Base-by-base conservation (phyloP, 2,888 invertebrate species). In the Hydriomena furcata region DNA sequence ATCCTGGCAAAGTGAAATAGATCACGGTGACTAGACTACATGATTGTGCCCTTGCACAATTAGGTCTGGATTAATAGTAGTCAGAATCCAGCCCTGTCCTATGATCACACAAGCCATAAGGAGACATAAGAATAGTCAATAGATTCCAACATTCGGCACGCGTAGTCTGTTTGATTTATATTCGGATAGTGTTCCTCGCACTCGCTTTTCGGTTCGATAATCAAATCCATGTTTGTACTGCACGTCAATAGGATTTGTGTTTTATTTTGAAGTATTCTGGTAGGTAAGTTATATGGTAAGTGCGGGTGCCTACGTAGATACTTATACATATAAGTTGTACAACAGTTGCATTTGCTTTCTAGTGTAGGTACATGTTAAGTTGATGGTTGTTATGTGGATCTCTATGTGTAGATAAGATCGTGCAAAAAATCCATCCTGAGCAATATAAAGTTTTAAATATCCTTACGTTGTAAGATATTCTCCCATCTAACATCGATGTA, bases 401-500 rank as follows among this genome's bases (percentile, higher is more conserved):
- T n/a, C n/a, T n/a, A n/a, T n/a, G n/a, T n/a, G n/a, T n/a, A n/a
- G n/a, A n/a, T n/a, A n/a, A n/a, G n/a, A n/a, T n/a, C n/a, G n/a
- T n/a, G n/a, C 17, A 17, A 17, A 17, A 2, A 3, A 17, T 2
- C 2, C 2, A 17, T 17, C 17, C 2, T 4, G 17, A 2, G 2
- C 17, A 3, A 17, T 4, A 27, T 8, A 30, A 28, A 28, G 11
- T 7, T 8, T 10, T 27, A n/a, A 30, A 13, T 12, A 17, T 7
- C 67, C 84, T 77, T 69, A 93, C 94, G 92, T 69, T 87, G 76
- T 44, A 91, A 71, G 38, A 95, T 94, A 66, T 96, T 96, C 24
- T 93, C 92, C 93, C 94, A 95, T 38, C 92, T 76, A 37, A 96
- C 94, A 54, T 92, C 91, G 5, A 97, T 94, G 71, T 92, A 95